phyloP scores from a whole-genome alignment of 2,888 invertebrate species.

The Cosmia trapezina region DNA sequence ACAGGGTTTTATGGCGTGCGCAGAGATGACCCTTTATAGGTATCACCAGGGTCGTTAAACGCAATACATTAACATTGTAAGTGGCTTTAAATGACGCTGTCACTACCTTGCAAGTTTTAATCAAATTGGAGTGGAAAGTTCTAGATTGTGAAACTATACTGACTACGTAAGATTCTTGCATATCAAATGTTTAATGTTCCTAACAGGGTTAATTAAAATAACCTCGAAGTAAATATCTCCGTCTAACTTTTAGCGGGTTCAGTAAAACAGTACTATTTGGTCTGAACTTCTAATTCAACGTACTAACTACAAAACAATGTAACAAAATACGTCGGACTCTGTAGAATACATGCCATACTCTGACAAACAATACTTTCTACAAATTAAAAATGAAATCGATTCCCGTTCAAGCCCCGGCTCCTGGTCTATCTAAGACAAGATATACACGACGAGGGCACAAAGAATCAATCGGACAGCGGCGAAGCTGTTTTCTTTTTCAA shows the following conservation, averaged over 20 bases:
- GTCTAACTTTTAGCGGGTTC: not conserved
- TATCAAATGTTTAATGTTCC: not conserved
- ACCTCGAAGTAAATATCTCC: not conserved
- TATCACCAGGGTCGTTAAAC: conserved; percentile 58
- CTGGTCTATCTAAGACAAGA: conserved; percentile 75
- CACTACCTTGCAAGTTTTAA: conserved; percentile 51
- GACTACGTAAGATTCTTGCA: not conserved
- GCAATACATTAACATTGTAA: conserved; percentile 49
- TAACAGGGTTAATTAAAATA: not conserved
- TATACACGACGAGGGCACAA: conserved; percentile 80
- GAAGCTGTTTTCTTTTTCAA: conserved; percentile 89
- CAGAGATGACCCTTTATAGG: conserved; percentile 52
- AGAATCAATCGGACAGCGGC: conserved; percentile 87
- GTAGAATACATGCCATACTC: not conserved
- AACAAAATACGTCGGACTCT: not conserved
- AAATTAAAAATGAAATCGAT: conserved; percentile 37
- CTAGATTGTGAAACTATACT: not conserved
- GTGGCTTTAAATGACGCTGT: conserved; percentile 44
- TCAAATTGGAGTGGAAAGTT: conserved; percentile 34
- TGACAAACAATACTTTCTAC: conserved; percentile 8
- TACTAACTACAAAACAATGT: not conserved
- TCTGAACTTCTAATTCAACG: not conserved
- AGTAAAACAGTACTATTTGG: not conserved
- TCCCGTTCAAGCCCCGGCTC: conserved; percentile 53
- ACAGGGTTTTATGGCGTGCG: conserved; percentile 50